Evolutionary conservation across 2,888 invertebrate species (phyloP).

Genomic region (Drosophila demipolita): DNA sequence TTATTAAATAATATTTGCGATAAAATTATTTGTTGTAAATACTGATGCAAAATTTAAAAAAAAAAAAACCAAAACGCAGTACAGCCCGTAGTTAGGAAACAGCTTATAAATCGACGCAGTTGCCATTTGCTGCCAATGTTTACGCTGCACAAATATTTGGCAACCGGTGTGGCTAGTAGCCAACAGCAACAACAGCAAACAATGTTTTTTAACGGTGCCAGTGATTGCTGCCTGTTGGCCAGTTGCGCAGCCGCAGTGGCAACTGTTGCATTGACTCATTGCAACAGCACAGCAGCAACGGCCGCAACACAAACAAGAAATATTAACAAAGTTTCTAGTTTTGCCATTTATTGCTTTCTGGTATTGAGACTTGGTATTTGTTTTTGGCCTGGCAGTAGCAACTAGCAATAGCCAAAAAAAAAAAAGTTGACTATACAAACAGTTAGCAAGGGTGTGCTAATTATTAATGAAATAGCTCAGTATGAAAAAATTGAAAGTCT

Average conservation of each 20-base stretch:
- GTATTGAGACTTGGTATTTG: conserved; percentile 49
- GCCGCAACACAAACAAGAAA: conserved; percentile 30
- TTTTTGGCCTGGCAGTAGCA: conserved; percentile 37
- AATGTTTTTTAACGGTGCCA: conserved; percentile 21
- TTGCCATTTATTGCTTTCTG: conserved; percentile 13
- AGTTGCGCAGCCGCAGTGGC: conserved; percentile 55
- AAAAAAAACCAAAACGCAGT: conserved; percentile 12
- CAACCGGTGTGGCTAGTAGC: conserved; percentile 43
- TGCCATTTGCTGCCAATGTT: conserved; percentile 46
- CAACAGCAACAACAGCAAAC: conserved; percentile 26
- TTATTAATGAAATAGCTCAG: neutral
- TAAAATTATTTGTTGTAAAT: conserved; percentile 9
- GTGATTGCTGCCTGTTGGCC: conserved; percentile 39
- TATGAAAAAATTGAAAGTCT: neutral
- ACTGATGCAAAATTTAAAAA: neutral
- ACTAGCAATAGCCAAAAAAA: conserved; percentile 16
- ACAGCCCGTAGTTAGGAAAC: conserved; percentile 23
- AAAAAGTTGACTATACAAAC: conserved; percentile 10
- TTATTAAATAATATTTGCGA: neutral
- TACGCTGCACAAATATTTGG: conserved; percentile 70
- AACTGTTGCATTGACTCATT: conserved; percentile 54
- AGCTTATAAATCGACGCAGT: conserved; percentile 19
- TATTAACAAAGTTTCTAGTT: conserved; percentile 35
- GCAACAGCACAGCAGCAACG: conserved; percentile 45
- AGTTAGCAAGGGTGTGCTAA: conserved; percentile 44